Base-by-base conservation (phyloP, 2,888 invertebrate species). In the Acleris holmiana region DNA sequence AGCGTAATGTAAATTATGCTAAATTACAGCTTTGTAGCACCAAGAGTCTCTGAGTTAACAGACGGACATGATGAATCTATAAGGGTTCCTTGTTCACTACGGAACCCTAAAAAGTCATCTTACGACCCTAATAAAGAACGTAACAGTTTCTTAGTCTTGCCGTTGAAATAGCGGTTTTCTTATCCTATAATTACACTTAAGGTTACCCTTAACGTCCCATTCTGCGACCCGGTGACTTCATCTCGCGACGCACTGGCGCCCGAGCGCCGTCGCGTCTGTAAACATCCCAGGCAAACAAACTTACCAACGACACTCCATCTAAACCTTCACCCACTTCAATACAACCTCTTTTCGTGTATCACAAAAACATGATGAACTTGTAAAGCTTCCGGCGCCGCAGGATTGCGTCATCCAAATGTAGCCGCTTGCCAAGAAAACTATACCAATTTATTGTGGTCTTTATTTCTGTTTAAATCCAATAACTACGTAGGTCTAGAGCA, bases 221-320 rank as follows among this genome's bases (percentile, higher is more conserved):
- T 53, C 44, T 29, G 6, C 17, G 55, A 29, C 25, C 13, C 19
- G 40, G 55, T 65, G 65, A 55, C 65, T 59, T 55, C 59, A 65
- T 59, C 59, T 49, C 48, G 18, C 69, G 78, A 72, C 66, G 67
- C 73, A 63, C 23, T 10, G 60, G 23, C 78, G 69, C 69, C 51
- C 53, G 67, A 75, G 72, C 81, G 83, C 76, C 84, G 44, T 63
- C 55, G 49, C 70, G 85, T 85, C 84, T 85, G 71, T 72, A 74
- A 74, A 77, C 73, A 72, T 66, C 68, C 58, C 66, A 54, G 21
- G 67, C 73, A 64, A 75, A 74, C 68, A 69, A 44, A 47, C 8
- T 6, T 44, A 13, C 7, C 5, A 48, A 41, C 47, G 15, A 15
- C 5, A 69, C 61, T 23, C 56, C 41, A 44, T 8, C 18, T 3